Base-by-base conservation (phyloP, 2,113 vertebrate species). In the Alectura lathami region DNA sequence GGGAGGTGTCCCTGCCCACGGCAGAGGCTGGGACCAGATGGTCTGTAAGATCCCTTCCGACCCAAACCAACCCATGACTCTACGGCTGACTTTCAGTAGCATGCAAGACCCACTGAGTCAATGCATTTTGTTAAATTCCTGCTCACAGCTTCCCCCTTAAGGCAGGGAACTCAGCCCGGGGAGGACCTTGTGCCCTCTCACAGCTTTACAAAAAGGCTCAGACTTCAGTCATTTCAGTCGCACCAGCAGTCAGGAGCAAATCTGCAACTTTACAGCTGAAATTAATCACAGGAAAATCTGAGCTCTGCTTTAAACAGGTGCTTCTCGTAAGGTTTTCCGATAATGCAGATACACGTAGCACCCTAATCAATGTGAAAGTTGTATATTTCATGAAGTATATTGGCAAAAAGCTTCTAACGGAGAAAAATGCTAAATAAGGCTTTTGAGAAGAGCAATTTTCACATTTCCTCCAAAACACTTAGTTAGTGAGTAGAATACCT, bases 261-360 rank as follows among this genome's bases (percentile, higher is more conserved):
- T 15, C 7, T 0, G 2, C 20, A 45, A n/a, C 8, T 11, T 30
- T 2, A 1, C 50, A 75, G 34, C 43, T 6, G 21, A 53, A 62
- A 12, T 15, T 24, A 11, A 27, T 15, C 26, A 15, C n/a, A 74
- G 83, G 60, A 45, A 79, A 74, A 51, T 17, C 59, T 66, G 6
- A 62, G 59, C 73, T 60, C 34, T 53, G 43, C 59, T 36, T 51
- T 59, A 38, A n/a, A 4, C 18, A 48, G 18, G 13, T 43, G 77
- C 6, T 73, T 30, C 13, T 54, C 53, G 40, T 69, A 47, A 47
- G 38, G 36, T 26, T 40, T 63, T 63, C 60, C 36, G 11, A 27
- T 29, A 63, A 40, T 40, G 36, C 36, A 63, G 50, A 51, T 32
- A 16, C 13, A 3, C 3, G 11, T 20, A 57, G 74, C 81, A 57